These are phyloP conservation scores for Solenopsis invicta DNA, from an alignment of 1,140 invertebrate species.

Conservation along the genomic window DNA sequence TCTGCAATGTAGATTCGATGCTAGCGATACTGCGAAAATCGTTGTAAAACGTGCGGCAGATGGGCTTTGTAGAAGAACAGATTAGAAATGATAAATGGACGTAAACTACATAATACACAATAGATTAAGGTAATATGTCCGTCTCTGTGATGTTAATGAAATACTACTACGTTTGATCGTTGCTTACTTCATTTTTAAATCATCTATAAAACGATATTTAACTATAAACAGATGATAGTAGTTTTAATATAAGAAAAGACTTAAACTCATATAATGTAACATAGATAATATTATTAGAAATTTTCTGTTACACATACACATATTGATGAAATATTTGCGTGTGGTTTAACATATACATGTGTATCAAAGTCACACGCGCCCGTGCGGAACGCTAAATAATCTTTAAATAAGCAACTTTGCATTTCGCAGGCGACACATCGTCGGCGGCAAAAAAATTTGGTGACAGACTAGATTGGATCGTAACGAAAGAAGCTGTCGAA, in stretches of 20 bases:
- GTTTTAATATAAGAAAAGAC: background rate
- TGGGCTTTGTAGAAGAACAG: background rate
- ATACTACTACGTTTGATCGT: background rate
- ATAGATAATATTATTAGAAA: conserved; percentile 25
- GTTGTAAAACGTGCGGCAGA: background rate
- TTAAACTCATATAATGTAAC: conserved; percentile 4
- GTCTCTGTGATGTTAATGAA: background rate
- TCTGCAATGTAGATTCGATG: background rate
- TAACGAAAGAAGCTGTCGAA: background rate
- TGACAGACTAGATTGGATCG: background rate
- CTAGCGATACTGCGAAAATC: too few species aligned
- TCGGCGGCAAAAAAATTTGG: background rate
- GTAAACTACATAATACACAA: background rate
- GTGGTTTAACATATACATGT: background rate
- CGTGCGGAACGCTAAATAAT: background rate
- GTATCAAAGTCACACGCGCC: background rate
- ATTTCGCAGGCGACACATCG: background rate
- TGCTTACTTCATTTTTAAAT: background rate
- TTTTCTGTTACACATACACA: conserved; percentile 14
- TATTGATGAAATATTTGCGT: background rate
- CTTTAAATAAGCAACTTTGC: conserved; percentile 24
- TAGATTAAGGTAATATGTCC: background rate
- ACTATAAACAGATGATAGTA: background rate
- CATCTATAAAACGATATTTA: conserved; percentile 13
- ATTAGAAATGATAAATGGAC: conserved; percentile 23